phyloP scores from a whole-genome alignment of 2,113 vertebrate genomes.

The Lagopus muta region DNA sequence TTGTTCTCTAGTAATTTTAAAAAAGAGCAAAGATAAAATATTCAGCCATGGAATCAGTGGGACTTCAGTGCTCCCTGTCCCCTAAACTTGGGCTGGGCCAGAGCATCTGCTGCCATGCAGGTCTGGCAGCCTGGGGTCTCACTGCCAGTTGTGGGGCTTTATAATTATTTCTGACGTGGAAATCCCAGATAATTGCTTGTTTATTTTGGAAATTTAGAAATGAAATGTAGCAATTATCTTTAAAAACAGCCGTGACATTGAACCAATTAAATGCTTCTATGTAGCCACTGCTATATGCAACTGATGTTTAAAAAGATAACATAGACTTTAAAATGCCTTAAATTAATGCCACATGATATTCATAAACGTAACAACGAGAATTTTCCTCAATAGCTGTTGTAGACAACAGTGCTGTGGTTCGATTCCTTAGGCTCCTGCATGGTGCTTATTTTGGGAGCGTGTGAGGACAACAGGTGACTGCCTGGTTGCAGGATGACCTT shows the following conservation, averaged over 20 bases:
- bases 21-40: not conserved
- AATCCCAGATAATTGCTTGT: not conserved
- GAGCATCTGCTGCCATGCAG: not conserved
- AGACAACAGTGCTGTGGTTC: not conserved
- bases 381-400: not conserved
- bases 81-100: not conserved
- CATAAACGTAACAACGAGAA: not conserved
- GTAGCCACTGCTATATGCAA: slow-evolving; percentile 25
- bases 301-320: slow-evolving; percentile 32
- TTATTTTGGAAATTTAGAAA: not conserved
- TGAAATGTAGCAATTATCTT: not conserved
- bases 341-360: not conserved
- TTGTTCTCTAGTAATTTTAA: too few relatives aligned
- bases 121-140: not conserved
- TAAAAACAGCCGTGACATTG: not conserved
- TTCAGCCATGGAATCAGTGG: not conserved
- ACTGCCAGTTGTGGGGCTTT: not conserved
- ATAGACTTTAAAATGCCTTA: not conserved
- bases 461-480: not conserved
- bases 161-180: not conserved
- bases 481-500: not conserved
- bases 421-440: not conserved
- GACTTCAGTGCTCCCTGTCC: not conserved
- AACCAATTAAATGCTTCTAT: not conserved
- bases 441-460: rapidly evolving